Percentiles rank a stretch among this genome's conserved stretches.
Evolutionary conservation across 2,888 invertebrate genomes (phyloP).

Genomic region (Blastobasis lacticolella): DNA sequence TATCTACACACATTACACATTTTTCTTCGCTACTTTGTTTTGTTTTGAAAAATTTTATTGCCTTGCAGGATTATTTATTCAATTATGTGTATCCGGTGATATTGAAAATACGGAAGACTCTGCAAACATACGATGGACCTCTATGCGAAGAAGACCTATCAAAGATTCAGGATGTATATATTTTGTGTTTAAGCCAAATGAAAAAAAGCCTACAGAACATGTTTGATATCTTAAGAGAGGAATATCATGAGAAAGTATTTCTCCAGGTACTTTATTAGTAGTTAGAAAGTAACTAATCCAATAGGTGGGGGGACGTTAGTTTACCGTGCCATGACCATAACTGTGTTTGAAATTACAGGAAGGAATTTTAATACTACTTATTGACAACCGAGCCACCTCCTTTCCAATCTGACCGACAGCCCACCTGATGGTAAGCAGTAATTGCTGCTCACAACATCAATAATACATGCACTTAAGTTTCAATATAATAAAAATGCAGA

Average conservation of each 20-base stretch:
- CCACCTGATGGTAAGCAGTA: no score
- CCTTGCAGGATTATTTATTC: conserved; percentile 41
- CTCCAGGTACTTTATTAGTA: conserved; percentile 34
- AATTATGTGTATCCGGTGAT: conserved; percentile 40
- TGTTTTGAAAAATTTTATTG: neutral
- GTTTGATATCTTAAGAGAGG: conserved; percentile 53
- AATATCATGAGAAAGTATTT: conserved; percentile 29
- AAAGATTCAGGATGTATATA: conserved; percentile 42
- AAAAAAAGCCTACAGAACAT: conserved; percentile 49
- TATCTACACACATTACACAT: neutral
- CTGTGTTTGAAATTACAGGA: no score
- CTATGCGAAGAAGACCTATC: conserved; percentile 19
- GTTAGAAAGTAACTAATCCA: neutral
- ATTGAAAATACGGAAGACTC: conserved; percentile 31
- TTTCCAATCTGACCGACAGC: no score
- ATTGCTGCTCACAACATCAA: no score
- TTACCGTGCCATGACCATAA: no score
- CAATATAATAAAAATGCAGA: no score
- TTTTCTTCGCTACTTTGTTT: neutral
- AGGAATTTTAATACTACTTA: no score
- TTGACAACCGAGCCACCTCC: no score
- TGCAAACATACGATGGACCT: conserved; percentile 20
- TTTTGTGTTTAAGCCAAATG: conserved; percentile 55
- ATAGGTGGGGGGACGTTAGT: no score
- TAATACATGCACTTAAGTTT: no score